phyloP scores from a whole-genome alignment of 2,888 invertebrate species.

The Germaria angustata region DNA sequence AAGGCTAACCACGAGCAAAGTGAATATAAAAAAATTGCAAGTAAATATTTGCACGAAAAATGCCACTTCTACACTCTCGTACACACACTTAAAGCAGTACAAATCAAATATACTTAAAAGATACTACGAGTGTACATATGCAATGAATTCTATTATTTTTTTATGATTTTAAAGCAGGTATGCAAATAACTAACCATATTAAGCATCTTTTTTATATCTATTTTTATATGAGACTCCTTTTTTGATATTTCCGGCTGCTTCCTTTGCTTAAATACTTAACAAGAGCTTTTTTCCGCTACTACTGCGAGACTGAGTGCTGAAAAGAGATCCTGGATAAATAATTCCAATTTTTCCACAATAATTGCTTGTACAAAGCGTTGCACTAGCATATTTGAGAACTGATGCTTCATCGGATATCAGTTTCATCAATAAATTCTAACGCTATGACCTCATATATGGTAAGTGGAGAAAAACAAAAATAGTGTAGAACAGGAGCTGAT shows the following conservation, averaged over 20 bases:
- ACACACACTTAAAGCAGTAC: constrained; percentile 34
- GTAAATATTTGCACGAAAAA: constrained; percentile 65
- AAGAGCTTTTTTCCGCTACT: too few relatives aligned
- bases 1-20: constrained; percentile 17
- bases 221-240: neutral
- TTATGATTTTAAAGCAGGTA: neutral
- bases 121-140: constrained; percentile 11
- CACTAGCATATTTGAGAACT: too few relatives aligned
- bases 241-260: neutral
- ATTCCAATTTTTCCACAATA: too few relatives aligned
- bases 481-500: too few relatives aligned
- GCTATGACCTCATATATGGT: too few relatives aligned
- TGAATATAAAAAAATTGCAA: constrained; percentile 4
- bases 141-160: too few relatives aligned
- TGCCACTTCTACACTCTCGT: constrained; percentile 34
- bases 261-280: neutral
- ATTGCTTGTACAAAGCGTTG: too few relatives aligned
- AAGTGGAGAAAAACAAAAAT: too few relatives aligned
- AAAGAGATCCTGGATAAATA: too few relatives aligned
- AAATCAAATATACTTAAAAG: constrained; percentile 28
- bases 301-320: too few relatives aligned
- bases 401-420: too few relatives aligned
- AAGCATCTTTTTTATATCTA: neutral
- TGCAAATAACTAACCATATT: neutral
- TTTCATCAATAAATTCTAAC: too few relatives aligned